Evolutionary conservation across 2,888 invertebrate genomes (phyloP).

Genomic region (Cybosia mesomella): DNA sequence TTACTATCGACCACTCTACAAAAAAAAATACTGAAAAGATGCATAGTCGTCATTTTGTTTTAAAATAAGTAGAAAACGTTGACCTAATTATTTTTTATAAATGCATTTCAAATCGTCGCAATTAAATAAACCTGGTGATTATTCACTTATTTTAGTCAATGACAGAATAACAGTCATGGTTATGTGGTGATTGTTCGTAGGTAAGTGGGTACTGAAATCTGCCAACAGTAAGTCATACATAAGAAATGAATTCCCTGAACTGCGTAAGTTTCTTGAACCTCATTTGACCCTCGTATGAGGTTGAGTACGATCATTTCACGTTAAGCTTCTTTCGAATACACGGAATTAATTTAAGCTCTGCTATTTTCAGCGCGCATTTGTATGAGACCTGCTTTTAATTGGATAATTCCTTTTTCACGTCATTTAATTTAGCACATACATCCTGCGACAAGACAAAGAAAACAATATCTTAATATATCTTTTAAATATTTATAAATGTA

Average conservation of each 20-base stretch:
- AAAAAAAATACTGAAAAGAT: neutral
- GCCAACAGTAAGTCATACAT: constrained; percentile 53
- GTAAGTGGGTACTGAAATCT: constrained; percentile 19
- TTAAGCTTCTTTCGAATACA: neutral
- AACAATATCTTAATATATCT: neutral
- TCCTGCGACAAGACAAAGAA: neutral
- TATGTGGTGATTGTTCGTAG: constrained; percentile 2
- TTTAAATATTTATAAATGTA: neutral
- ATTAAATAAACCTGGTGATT: neutral
- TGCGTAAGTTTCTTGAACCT: constrained; percentile 1
- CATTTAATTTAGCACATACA: neutral
- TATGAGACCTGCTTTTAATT: neutral
- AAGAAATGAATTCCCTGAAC: constrained; percentile 9
- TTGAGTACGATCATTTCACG: neutral
- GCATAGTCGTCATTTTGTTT: neutral
- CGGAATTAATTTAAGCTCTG: neutral
- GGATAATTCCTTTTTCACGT: neutral
- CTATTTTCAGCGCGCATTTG: neutral
- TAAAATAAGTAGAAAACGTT: neutral
- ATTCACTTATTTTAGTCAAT: constrained; percentile 1
- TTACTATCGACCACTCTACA: no score
- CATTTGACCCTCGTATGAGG: neutral
- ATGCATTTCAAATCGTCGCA: neutral
- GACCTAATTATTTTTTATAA: neutral
- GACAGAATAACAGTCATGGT: neutral